Evolutionary conservation across 2,797 vertebrate genomes (phyloP).

Genomic region (Cynopterus sphinx): DNA sequence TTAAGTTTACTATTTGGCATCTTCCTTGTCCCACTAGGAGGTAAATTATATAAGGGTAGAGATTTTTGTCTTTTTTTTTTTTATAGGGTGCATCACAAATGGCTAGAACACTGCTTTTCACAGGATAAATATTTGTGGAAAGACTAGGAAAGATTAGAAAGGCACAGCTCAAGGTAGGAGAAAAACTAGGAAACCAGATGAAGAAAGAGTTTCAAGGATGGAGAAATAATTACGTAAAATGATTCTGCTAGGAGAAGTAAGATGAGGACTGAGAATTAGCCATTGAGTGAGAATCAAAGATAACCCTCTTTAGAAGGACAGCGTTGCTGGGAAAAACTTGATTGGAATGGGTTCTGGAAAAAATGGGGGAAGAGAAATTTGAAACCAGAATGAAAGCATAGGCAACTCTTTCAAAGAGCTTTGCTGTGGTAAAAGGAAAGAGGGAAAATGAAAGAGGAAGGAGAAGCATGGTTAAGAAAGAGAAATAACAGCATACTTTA

Average conservation of each 20-base stretch:
- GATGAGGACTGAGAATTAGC: background rate
- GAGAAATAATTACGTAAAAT: background rate
- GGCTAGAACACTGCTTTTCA: background rate
- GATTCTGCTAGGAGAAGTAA: background rate
- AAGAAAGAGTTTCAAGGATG: background rate
- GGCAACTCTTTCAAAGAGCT: background rate
- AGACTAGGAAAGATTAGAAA: background rate
- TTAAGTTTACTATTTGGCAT: background rate
- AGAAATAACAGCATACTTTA: background rate
- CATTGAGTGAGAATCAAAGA: background rate
- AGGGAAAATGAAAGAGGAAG: background rate
- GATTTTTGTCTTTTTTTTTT: background rate
- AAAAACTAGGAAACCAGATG: background rate
- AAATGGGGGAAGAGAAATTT: background rate
- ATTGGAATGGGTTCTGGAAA: background rate
- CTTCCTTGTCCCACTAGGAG: background rate
- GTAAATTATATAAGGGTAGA: background rate
- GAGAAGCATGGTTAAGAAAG: background rate
- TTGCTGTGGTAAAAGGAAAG: background rate
- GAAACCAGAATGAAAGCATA: background rate
- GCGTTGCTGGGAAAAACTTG: accelerated
- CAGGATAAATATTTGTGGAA: background rate
- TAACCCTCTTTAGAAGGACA: background rate
- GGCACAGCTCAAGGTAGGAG: background rate
- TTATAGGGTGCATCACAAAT: background rate